phyloP scores from a whole-genome alignment of 2,113 vertebrate species.

The Elephas maximus region DNA sequence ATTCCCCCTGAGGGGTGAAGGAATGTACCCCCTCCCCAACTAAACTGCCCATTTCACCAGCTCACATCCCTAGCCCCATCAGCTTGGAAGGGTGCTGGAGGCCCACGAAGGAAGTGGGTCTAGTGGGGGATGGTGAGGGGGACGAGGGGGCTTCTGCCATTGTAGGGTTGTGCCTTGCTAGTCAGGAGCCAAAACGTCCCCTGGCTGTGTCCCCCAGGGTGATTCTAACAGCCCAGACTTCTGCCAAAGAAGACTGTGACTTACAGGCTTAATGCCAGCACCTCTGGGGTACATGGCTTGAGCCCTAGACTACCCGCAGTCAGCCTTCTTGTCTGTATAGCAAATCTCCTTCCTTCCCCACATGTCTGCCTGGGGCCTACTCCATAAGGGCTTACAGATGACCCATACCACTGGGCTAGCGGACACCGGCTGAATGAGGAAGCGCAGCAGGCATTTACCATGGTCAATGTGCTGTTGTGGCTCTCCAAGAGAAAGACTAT shows the following conservation, averaged over 20 bases:
- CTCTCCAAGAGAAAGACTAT: conserved; percentile 12
- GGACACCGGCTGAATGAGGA: not conserved
- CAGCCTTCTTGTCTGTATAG: not conserved
- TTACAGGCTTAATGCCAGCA: not conserved
- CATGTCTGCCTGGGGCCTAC: conserved; percentile 28
- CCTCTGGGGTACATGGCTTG: not conserved
- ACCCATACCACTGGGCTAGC: not conserved
- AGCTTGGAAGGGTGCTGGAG: conserved; percentile 43
- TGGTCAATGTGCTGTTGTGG: not conserved
- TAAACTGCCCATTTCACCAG: conserved; percentile 38
- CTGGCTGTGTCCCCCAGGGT: conserved; percentile 25
- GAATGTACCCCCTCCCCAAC: not conserved
- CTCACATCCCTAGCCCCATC: not conserved
- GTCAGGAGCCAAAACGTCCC: conserved; percentile 53
- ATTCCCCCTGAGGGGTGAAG: conserved; percentile 38
- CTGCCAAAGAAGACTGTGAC: conserved; percentile 72
- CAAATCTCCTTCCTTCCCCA: not conserved
- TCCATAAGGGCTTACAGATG: conserved; percentile 50
- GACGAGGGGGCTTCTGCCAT: conserved; percentile 56
- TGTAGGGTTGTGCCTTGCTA: conserved; percentile 76
- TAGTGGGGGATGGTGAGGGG: not conserved
- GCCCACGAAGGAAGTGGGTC: not conserved
- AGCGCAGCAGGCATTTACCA: not conserved
- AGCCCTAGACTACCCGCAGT: not conserved
- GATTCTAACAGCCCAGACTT: conserved; percentile 59